Base-by-base conservation (phyloP, 2,888 invertebrate genomes). In the Cosmia pyralina region DNA sequence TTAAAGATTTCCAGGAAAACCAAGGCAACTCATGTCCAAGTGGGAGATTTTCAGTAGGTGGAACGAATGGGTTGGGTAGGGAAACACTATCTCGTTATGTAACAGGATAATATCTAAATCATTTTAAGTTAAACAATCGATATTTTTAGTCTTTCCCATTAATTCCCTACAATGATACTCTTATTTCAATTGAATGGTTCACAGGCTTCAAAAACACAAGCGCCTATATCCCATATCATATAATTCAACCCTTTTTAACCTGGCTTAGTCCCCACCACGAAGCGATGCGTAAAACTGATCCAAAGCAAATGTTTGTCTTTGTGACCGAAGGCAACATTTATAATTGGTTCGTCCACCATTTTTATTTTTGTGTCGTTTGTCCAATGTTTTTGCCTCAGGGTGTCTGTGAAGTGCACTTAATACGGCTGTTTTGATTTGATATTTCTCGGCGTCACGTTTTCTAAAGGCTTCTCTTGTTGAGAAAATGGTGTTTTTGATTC, bases 301-400 rank as follows among this genome's bases (percentile, higher is more conserved):
- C 69, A 80, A 81, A 83, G 75, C 83, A 80, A 87, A 87, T 81
- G 65, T 87, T 87, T 79, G 85, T 76, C 83, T 73, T 67, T 79
- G 58, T 83, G 73, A 69, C 88, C 81, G 71, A 77, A 79, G 77
- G 83, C 84, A 57, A 53, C 53, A 64, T 83, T 86, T 81, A 65
- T 86, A 86, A 86, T 89, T 85, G 88, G 84, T 86, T 87, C 82
- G 85, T 85, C 85, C 58, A 57, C 55, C 65, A 69, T 77, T 85
- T 86, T 86, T 81, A 83, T 82, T 82, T 85, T 75, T 22, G 38
- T 70, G 69, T 75, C 81, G 55, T 80, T 76, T 75, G 82, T 75
- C 72, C 75, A 62, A 73, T 66, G 41, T 72, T 73, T 80, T 50
- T 17, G 75, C 87, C 79, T 65, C 52, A 46, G 81, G 85, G 66